phyloP scores from a whole-genome alignment of 2,888 invertebrate genomes.

The Pyrrhosoma nymphula region DNA sequence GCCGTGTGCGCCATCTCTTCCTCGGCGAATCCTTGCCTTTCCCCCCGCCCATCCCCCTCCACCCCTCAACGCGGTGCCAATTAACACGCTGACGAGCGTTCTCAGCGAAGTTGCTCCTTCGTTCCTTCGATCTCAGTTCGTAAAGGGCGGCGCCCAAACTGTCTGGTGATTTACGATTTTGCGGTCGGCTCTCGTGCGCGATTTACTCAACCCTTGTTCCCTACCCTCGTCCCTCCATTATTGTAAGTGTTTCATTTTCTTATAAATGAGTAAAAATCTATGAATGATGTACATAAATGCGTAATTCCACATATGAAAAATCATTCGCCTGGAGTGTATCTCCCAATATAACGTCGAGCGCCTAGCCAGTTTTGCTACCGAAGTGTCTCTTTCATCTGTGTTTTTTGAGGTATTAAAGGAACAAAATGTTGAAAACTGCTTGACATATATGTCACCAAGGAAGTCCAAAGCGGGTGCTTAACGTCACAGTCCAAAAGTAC shows the following conservation, averaged over 20 bases:
- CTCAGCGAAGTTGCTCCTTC: neutral
- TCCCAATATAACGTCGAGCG: no score
- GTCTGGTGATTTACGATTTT: neutral
- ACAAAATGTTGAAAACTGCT: no score
- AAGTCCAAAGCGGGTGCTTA: no score
- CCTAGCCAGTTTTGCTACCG: no score
- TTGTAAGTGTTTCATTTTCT: neutral
- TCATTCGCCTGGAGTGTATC: no score
- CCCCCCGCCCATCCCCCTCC: neutral
- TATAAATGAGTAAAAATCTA: no score
- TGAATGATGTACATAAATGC: no score
- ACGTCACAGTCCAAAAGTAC: no score
- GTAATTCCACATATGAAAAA: no score
- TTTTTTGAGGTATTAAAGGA: no score
- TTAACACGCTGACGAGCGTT: constrained; percentile 23
- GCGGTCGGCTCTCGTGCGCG: neutral
- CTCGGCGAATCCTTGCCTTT: neutral
- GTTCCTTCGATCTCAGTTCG: neutral
- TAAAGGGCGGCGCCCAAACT: neutral
- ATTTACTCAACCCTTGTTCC: neutral
- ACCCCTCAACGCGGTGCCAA: neutral
- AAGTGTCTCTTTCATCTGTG: no score
- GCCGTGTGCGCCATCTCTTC: neutral
- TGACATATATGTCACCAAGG: no score
- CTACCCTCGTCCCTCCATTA: neutral